Evolutionary conservation across 2,113 vertebrate species (phyloP).

Genomic region (Tinamus guttatus): DNA sequence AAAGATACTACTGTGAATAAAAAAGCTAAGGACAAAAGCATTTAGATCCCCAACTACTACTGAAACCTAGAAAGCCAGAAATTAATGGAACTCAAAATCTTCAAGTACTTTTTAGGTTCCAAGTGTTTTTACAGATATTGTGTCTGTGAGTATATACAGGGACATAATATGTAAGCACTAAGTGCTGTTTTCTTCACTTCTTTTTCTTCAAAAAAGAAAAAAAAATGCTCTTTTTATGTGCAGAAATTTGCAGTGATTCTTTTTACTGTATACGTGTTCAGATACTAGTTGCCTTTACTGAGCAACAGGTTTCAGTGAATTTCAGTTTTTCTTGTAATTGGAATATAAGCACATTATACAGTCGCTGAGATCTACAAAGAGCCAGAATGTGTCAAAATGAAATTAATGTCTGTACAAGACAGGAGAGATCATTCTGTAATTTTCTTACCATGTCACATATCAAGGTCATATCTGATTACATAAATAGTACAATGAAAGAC

Average conservation of each 20-base stretch:
- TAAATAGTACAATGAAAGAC: not conserved
- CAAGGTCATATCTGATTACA: constrained; percentile 7
- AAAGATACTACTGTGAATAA: not conserved
- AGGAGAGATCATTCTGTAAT: not conserved
- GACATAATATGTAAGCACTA: not conserved
- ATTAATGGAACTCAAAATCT: not conserved
- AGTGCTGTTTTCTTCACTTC: not conserved
- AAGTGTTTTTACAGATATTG: not conserved
- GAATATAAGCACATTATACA: not conserved
- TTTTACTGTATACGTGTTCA: not conserved
- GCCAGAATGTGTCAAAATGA: not conserved
- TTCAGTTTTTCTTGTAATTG: not conserved
- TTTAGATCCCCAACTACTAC: not conserved
- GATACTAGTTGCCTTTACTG: not conserved
- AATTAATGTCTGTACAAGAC: not conserved
- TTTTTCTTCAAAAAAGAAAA: not conserved
- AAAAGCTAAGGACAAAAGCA: not conserved
- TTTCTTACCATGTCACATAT: not conserved
- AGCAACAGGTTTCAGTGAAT: not conserved
- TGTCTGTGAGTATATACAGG: not conserved
- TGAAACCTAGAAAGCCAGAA: not conserved
- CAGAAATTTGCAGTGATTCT: not conserved
- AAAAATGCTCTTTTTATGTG: not conserved
- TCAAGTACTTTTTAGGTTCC: not conserved
- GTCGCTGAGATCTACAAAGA: not conserved